Conservation (phyloP, 2,888 invertebrate species). For the Andrena bicolor region DNA sequence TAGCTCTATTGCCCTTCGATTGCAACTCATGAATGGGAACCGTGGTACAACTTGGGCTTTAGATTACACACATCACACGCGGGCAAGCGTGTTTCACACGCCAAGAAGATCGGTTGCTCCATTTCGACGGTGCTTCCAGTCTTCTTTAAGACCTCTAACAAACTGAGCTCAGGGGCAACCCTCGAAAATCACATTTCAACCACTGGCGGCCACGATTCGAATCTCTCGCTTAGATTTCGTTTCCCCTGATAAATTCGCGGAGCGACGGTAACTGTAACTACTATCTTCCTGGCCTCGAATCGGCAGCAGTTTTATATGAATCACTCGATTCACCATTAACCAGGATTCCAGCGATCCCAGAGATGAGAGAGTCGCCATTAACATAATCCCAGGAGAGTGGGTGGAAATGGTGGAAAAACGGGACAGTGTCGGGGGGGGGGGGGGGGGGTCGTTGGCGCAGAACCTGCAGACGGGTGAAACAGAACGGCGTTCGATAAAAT, state of each 20-base stretch:
- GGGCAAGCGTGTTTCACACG: no score
- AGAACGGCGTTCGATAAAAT: constrained; percentile 71
- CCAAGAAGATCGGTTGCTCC: no score
- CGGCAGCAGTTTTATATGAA: constrained; percentile 58
- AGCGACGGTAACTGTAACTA: constrained; percentile 20
- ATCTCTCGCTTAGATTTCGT: background rate
- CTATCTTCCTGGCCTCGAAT: constrained; percentile 18
- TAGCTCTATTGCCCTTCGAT: constrained; percentile 4
- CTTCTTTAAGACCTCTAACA: no score
- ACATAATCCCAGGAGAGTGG: constrained; percentile 68
- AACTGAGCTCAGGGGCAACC: no score
- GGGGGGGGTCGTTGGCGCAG: constrained; percentile 31
- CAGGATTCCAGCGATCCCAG: constrained; percentile 58
- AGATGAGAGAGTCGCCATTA: constrained; percentile 63
- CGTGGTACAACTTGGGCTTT: background rate
- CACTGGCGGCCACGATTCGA: background rate
- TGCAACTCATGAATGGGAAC: background rate
- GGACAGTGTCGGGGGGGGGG: constrained; percentile 6
- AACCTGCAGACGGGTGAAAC: constrained; percentile 36
- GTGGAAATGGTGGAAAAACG: constrained; percentile 55
- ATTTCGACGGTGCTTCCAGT: no score
- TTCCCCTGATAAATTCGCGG: background rate
- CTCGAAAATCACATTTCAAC: no score
- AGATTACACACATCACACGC: background rate
- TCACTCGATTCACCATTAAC: constrained; percentile 66